phyloP scores from a whole-genome alignment of 2,888 invertebrate species.

The Microplitis deprimator region DNA sequence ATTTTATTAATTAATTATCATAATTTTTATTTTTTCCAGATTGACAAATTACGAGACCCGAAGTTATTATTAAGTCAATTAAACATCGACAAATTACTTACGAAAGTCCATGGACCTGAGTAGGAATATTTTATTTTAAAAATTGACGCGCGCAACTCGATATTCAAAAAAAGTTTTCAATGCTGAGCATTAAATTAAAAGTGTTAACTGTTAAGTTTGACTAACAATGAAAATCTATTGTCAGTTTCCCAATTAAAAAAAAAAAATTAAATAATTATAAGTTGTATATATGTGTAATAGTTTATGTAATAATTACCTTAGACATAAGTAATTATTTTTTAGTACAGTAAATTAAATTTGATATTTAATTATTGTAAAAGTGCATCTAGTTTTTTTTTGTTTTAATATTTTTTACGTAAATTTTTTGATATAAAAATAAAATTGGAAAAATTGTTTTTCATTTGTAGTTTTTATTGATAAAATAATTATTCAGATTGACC shows the following conservation, averaged over 20 bases:
- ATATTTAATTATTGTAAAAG: not conserved
- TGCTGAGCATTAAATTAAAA: constrained; percentile 20
- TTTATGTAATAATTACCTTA: too few relatives aligned
- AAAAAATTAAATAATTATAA: not conserved
- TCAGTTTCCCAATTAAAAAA: not conserved
- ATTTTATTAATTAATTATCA: constrained; percentile 20
- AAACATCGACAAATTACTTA: constrained; percentile 61
- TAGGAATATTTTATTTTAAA: not conserved
- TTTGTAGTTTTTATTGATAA: not conserved
- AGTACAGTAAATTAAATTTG: not conserved
- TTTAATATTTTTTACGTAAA: not conserved
- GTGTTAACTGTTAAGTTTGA: not conserved
- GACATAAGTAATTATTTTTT: too few relatives aligned
- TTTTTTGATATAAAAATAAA: not conserved
- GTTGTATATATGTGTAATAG: not conserved
- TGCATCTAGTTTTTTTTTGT: not conserved
- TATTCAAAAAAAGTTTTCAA: constrained; percentile 14
- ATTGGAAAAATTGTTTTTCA: not conserved
- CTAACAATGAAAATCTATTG: not conserved
- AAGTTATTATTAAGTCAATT: constrained; percentile 54
- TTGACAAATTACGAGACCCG: constrained; percentile 57
- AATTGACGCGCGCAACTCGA: constrained; percentile 35
- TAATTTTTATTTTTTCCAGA: constrained; percentile 48
- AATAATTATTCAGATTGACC: not conserved
- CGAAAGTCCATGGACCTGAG: constrained; percentile 60